These are phyloP conservation scores for Gastracanthus pulcherrimus DNA, from an alignment of 2,888 invertebrate genomes.

Conservation along the genomic window DNA sequence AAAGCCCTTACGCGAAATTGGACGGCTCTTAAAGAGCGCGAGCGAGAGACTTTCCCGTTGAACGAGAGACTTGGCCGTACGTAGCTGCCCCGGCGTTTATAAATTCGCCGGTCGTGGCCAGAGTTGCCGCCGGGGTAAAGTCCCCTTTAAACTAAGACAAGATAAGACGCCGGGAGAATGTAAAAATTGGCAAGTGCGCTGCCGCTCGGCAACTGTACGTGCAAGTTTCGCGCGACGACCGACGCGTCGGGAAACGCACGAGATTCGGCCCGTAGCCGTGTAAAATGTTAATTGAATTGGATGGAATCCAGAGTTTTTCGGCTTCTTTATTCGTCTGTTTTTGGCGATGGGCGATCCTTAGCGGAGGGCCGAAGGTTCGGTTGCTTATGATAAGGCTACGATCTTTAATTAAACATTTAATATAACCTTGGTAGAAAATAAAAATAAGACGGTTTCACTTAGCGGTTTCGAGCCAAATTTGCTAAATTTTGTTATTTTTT, in stretches of 20 bases:
- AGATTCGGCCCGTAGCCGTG: not conserved
- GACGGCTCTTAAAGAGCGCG: constrained; percentile 9
- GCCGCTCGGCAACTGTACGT: not conserved
- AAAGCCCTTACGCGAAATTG: constrained; percentile 34
- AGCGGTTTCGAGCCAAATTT: too few relatives aligned
- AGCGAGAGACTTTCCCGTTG: not conserved
- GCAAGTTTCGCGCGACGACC: not conserved
- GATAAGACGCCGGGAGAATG: constrained; percentile 46
- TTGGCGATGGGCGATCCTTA: not conserved
- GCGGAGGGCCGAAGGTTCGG: not conserved
- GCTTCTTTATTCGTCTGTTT: constrained; percentile 1
- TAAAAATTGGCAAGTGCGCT: constrained; percentile 51
- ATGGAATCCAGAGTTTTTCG: constrained; percentile 37
- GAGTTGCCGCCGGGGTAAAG: constrained; percentile 5
- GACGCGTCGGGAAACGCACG: not conserved
- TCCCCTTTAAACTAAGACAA: constrained; percentile 38
- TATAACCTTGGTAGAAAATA: too few relatives aligned
- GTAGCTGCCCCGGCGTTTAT: constrained; percentile 3
- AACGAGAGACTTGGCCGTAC: constrained; percentile 23
- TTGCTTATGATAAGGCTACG: too few relatives aligned
- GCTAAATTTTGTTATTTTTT: too few relatives aligned
- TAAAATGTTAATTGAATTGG: constrained; percentile 56
- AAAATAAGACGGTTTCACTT: too few relatives aligned
- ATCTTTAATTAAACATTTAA: too few relatives aligned
- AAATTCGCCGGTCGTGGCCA: constrained; percentile 27